These are phyloP conservation scores for Acropora yongei DNA, from an alignment of 64 coral and sea anemone genomes.

Conservation along the genomic window DNA sequence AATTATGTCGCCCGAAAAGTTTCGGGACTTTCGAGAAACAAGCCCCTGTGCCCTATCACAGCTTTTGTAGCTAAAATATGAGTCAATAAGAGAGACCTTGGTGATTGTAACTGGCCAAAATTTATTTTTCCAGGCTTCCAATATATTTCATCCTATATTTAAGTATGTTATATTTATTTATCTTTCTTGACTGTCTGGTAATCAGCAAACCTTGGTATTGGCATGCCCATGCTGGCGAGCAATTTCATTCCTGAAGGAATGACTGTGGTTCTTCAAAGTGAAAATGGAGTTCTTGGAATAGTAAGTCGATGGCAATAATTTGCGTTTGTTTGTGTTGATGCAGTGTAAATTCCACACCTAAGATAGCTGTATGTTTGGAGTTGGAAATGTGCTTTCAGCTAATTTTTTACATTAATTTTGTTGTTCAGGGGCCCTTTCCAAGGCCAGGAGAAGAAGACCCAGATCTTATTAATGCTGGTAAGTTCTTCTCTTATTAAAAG, in stretches of 20 bases:
- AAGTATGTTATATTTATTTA: not conserved
- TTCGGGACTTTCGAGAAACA: too few relatives aligned
- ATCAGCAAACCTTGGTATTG: conserved; percentile 95
- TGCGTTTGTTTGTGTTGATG: too few relatives aligned
- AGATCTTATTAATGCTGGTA: conserved; percentile 98
- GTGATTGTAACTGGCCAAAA: too few relatives aligned
- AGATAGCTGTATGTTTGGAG: too few relatives aligned
- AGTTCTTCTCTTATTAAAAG: not conserved
- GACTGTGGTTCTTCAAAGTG: conserved; percentile 91
- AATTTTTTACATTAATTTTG: not conserved
- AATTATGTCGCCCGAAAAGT: too few relatives aligned
- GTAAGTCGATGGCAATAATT: conserved; percentile 47
- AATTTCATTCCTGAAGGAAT: conserved; percentile 95
- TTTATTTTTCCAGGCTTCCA: too few relatives aligned
- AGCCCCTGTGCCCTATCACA: too few relatives aligned
- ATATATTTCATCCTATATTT: too few relatives aligned
- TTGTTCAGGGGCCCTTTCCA: conserved; percentile 87
- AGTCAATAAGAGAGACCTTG: not conserved
- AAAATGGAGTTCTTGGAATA: conserved; percentile 95
- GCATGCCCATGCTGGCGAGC: conserved; percentile 98
- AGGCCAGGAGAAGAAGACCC: conserved; percentile 88
- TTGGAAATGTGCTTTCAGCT: too few relatives aligned
- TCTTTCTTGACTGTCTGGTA: conserved; percentile 22
- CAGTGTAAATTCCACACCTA: too few relatives aligned
- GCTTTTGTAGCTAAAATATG: too few relatives aligned